Evolutionary conservation across 2,888 invertebrate genomes (phyloP), one percentile per base, ranked within the genome.

Genomic region (Lottia scabra): DNA sequence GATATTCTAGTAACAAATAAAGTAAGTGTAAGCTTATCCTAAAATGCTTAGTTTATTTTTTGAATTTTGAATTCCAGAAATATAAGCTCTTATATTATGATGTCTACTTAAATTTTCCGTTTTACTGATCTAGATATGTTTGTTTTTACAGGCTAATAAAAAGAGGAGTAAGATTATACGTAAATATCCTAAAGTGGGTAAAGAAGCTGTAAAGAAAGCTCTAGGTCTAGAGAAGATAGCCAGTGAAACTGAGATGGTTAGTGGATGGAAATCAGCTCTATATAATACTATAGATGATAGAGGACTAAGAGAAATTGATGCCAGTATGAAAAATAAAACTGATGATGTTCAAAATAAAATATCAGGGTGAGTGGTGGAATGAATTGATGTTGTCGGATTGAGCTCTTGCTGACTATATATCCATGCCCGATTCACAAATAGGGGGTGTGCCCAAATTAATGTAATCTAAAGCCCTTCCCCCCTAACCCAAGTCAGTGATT

Each of bases 261-360:
- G 91, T n/a, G 93, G 93, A 78, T 92, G 96, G 81, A 94, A 94
- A 83, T 92, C 93, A 81, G 93, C 93, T 75, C 93, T 94, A 48
- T 88, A 85, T 23, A 93, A 83, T 38, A 78, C 91, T 38, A 56
- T 23, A 56, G 89, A 91, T 83, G 94, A 95, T 85, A 91, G 93
- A 0, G 95, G 94, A 38, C 88, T 92, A 81, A 95, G 96, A 82
- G 93, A 95, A 78, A 92, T 95, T 0, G 93, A 94, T 76, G 91
- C 96, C 43, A 95, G 96, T 88, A 93, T 96, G 82, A 94, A 99
- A 91, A 92, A 71, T 13, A 78, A 81, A 64, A 91, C 98, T 63
- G 96, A 97, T 88, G 92, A 93, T 5, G 94, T 93, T 83, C 98
- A 97, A 68, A 97, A 99, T 86, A 93, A 94, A 64, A 97, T 99